These are phyloP conservation scores for Drepana arcuata DNA, from an alignment of 1,140 invertebrate species.

Conservation along the genomic window DNA sequence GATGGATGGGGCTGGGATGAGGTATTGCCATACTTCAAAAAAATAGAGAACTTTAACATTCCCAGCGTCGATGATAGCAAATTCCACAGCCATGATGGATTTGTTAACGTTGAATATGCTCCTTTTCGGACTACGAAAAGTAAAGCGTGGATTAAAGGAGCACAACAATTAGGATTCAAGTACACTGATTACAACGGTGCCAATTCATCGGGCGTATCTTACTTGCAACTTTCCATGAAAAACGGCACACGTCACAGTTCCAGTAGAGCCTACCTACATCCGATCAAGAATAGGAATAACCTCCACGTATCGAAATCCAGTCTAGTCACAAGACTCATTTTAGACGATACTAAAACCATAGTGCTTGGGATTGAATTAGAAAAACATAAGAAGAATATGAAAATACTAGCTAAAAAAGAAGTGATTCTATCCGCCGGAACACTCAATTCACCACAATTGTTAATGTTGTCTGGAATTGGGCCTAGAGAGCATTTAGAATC, in stretches of 20 bases:
- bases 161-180: slow-evolving; percentile 77
- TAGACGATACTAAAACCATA: slow-evolving; percentile 76
- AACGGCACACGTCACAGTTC: slow-evolving; percentile 83
- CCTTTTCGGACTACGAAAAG: slow-evolving; percentile 75
- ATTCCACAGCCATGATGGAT: slow-evolving; percentile 75
- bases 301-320: slow-evolving; percentile 77
- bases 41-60: slow-evolving; percentile 80
- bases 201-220: slow-evolving; percentile 76
- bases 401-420: slow-evolving; percentile 78
- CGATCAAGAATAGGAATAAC: slow-evolving; percentile 75
- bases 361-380: slow-evolving; percentile 78
- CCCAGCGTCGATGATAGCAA: slow-evolving; percentile 67
- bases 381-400: slow-evolving; percentile 67
- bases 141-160: slow-evolving; percentile 78
- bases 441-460: slow-evolving; percentile 82
- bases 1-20: slow-evolving; percentile 86
- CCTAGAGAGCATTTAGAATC: slow-evolving; percentile 78
- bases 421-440: slow-evolving; percentile 84
- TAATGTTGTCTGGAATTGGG: slow-evolving; percentile 88
- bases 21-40: slow-evolving; percentile 88
- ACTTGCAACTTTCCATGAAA: slow-evolving; percentile 77
- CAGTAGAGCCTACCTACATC: slow-evolving; percentile 82
- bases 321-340: slow-evolving; percentile 81
- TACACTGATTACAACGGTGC: slow-evolving; percentile 83
- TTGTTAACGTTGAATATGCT: slow-evolving; percentile 73